Evolutionary conservation across 2,797 vertebrate genomes (phyloP).

Genomic region (Enteromius mattozi): DNA sequence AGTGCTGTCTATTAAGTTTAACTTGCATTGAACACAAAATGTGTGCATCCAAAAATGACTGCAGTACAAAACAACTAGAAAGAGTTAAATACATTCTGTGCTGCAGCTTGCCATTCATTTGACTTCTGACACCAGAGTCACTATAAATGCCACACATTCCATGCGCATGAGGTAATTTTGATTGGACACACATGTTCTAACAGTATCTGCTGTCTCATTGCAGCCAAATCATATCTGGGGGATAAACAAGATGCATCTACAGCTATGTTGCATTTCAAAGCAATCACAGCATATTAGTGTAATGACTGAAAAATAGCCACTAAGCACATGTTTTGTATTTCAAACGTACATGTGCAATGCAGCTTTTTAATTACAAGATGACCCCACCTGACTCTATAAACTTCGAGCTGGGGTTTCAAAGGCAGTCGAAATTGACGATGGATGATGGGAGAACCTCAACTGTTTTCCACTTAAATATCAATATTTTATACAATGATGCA

Average conservation of each 20-base stretch:
- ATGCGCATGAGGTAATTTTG: constrained; percentile 46
- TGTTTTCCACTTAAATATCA: constrained; percentile 30
- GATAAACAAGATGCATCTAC: constrained; percentile 60
- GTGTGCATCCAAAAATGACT: not conserved
- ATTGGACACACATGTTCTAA: constrained; percentile 61
- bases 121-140: constrained; percentile 59
- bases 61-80: constrained; percentile 2
- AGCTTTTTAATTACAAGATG: constrained; percentile 60
- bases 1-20: not conserved
- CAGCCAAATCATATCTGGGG: constrained; percentile 53
- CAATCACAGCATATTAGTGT: constrained; percentile 61
- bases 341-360: constrained; percentile 58
- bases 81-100: constrained; percentile 17
- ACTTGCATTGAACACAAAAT: not conserved
- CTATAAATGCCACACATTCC: constrained; percentile 63
- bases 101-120: constrained; percentile 51
- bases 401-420: constrained; percentile 51
- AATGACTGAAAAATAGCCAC: constrained; percentile 61
- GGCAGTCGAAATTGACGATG: constrained; percentile 42
- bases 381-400: constrained; percentile 65
- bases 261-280: constrained; percentile 57
- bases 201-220: constrained; percentile 57
- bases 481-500: constrained; percentile 26
- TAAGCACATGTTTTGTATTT: constrained; percentile 59
- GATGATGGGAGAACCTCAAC: constrained; percentile 51